phyloP scores from a whole-genome alignment of 1,140 invertebrate species.

The Heterodera schachtii region DNA sequence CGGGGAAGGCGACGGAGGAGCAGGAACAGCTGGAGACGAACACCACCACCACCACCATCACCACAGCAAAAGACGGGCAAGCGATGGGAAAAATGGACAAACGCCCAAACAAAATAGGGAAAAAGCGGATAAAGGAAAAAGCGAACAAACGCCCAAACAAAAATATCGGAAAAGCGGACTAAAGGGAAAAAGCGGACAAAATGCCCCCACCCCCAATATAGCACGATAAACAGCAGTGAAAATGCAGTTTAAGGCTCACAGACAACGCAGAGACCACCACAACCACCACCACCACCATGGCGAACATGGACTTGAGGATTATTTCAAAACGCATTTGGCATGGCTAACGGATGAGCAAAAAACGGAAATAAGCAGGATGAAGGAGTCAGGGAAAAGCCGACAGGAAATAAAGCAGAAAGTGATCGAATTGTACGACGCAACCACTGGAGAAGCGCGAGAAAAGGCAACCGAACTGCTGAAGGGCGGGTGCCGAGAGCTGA shows the following conservation, averaged over 20 bases:
- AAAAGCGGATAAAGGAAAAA: background rate
- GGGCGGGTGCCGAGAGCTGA: slow-evolving; percentile 45
- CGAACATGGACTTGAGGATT: slow-evolving; percentile 47
- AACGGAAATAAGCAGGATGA: slow-evolving; percentile 24
- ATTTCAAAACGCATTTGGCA: slow-evolving; percentile 45
- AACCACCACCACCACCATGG: slow-evolving; percentile 40
- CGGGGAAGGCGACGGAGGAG: slow-evolving; percentile 3
- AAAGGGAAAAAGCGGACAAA: background rate
- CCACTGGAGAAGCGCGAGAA: slow-evolving; percentile 45
- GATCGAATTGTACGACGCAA: slow-evolving; percentile 21
- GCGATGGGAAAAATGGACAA: background rate
- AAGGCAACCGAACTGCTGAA: slow-evolving; percentile 43
- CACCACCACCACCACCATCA: slow-evolving; percentile 40
- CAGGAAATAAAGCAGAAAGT: slow-evolving; percentile 30
- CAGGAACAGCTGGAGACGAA: slow-evolving; percentile 13
- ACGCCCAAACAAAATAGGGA: background rate
- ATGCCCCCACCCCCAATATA: background rate
- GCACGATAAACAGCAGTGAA: background rate
- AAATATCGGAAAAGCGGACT: background rate
- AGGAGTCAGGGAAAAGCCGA: slow-evolving; percentile 16
- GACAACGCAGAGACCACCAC: slow-evolving; percentile 15
- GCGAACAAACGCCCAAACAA: background rate
- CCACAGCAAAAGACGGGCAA: slow-evolving; percentile 25
- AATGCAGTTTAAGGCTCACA: background rate
- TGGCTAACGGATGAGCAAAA: slow-evolving; percentile 52